Evolutionary conservation across 2,797 vertebrate species (phyloP).

Genomic region (Gambusia yucatana): DNA sequence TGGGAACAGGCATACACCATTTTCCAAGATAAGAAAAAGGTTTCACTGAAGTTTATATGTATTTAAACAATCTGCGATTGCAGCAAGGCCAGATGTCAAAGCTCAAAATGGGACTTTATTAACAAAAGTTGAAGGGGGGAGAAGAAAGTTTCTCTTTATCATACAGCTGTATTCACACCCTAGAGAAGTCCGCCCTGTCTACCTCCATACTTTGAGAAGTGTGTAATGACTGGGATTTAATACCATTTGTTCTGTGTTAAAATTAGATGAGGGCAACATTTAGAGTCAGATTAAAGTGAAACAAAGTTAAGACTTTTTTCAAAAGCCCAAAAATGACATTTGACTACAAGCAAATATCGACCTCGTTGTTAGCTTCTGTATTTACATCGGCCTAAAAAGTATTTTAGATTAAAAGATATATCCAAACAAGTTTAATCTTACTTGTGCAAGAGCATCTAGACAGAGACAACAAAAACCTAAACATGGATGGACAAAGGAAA

Average conservation of each 20-base stretch:
- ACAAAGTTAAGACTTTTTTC: background rate
- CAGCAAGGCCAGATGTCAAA: slow-evolving; percentile 54
- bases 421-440: background rate
- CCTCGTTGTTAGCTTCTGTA: slow-evolving; percentile 2
- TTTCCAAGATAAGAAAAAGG: slow-evolving; percentile 82
- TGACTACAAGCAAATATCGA: slow-evolving; percentile 2
- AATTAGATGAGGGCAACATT: background rate
- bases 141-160: slow-evolving; percentile 5
- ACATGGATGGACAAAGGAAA: background rate
- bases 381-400: slow-evolving; percentile 24
- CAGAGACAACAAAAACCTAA: background rate
- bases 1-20: slow-evolving; percentile 84
- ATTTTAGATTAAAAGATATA: background rate
- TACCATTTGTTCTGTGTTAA: background rate
- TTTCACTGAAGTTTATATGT: slow-evolving; percentile 73
- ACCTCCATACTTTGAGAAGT: slow-evolving; percentile 22
- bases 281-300: background rate
- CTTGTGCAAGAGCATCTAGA: background rate
- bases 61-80: slow-evolving; percentile 63
- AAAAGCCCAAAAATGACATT: slow-evolving; percentile 6
- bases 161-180: slow-evolving; percentile 40
- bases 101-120: slow-evolving; percentile 22
- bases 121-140: slow-evolving; percentile 40
- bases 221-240: background rate
- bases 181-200: slow-evolving; percentile 55